These are phyloP conservation scores for Microtus montanus DNA, from an alignment of 2,113 vertebrate species.

Conservation along the genomic window DNA sequence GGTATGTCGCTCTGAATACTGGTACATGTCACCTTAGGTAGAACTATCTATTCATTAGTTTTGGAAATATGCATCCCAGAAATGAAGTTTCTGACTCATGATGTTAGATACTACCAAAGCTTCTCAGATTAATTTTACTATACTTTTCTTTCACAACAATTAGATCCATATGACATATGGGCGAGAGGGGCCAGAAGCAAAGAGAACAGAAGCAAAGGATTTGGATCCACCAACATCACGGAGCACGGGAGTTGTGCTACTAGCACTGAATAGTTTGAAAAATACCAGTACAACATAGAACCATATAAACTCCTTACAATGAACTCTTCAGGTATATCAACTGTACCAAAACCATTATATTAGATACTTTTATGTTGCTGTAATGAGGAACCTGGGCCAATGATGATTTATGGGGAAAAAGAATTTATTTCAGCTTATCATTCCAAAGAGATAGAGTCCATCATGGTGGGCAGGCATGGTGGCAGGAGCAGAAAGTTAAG, in stretches of 20 bases:
- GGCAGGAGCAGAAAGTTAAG: background rate
- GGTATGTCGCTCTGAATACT: background rate
- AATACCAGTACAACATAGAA: fast-evolving
- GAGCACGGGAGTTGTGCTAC: background rate
- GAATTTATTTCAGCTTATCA: background rate
- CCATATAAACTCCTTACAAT: background rate
- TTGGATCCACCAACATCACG: background rate
- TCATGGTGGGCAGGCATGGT: background rate
- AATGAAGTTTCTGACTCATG: background rate
- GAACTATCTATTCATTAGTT: background rate
- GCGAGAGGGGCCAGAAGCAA: too few species aligned
- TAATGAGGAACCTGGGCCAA: background rate
- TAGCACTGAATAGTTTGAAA: background rate
- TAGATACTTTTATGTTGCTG: background rate
- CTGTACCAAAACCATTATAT: background rate
- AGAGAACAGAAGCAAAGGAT: background rate
- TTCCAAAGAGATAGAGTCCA: background rate
- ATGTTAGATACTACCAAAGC: background rate
- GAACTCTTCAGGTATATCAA: background rate
- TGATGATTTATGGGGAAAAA: background rate
- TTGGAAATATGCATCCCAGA: background rate
- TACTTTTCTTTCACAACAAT: background rate
- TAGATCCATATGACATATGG: background rate
- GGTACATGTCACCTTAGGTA: background rate
- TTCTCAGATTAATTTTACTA: slow-evolving; percentile 15